Evolutionary conservation across 2,888 invertebrate species (phyloP).

Genomic region (Tetheella fluctuosa): DNA sequence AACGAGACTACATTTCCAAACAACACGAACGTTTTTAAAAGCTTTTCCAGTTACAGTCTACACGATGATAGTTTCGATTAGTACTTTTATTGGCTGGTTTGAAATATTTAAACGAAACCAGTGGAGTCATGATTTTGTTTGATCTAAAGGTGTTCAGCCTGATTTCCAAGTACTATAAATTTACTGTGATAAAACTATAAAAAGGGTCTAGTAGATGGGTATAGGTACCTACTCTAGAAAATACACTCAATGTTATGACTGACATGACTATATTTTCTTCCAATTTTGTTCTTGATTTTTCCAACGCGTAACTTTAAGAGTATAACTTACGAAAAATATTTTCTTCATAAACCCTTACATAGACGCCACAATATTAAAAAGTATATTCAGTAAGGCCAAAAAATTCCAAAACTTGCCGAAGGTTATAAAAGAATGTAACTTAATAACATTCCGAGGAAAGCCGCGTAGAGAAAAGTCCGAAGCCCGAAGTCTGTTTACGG

Average conservation of each 20-base stretch:
- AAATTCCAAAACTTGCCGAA: conserved; percentile 46
- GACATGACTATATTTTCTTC: neutral
- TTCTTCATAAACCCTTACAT: conserved; percentile 35
- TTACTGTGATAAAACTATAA: too few relatives aligned
- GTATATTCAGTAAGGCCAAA: conserved; percentile 32
- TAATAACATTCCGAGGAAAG: conserved; percentile 50
- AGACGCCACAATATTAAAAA: conserved; percentile 38
- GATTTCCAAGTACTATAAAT: neutral
- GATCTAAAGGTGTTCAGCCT: neutral
- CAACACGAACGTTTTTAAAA: conserved; percentile 40
- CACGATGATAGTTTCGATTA: conserved; percentile 10
- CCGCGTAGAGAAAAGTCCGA: conserved; percentile 40
- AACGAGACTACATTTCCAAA: conserved; percentile 31
- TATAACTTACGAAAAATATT: conserved; percentile 30
- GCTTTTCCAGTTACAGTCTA: conserved; percentile 17
- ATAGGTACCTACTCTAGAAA: neutral
- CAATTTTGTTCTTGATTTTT: too few relatives aligned
- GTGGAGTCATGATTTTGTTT: neutral
- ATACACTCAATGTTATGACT: neutral
- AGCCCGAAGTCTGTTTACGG: conserved; percentile 36
- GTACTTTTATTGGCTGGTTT: neutral
- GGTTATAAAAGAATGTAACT: conserved; percentile 52
- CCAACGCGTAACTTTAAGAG: conserved; percentile 15
- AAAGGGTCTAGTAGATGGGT: too few relatives aligned
- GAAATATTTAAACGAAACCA: neutral